Evolutionary conservation across 1,140 invertebrate genomes (phyloP).

Genomic region (Camponotus pennsylvanicus): DNA sequence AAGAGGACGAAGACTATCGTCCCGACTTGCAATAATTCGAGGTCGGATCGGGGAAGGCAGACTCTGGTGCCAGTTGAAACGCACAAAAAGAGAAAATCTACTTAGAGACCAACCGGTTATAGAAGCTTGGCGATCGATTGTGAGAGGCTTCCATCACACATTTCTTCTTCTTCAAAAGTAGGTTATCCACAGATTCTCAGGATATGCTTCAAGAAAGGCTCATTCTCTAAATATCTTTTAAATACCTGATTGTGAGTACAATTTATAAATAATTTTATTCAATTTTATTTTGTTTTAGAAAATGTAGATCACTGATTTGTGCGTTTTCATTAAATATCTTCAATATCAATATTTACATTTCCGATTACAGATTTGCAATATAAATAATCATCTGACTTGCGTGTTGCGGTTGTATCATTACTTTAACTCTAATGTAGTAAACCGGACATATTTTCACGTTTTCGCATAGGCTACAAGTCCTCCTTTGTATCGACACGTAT

Average conservation of each 20-base stretch:
- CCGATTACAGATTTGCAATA: neutral
- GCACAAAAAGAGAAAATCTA: conserved; percentile 65
- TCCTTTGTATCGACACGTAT: conserved; percentile 33
- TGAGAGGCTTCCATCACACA: conserved; percentile 41
- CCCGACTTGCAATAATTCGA: conserved; percentile 1
- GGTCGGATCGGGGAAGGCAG: conserved; percentile 27
- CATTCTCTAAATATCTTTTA: neutral
- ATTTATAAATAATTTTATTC: neutral
- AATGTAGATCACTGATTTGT: neutral
- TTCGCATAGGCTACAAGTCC: neutral
- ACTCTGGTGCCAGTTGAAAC: conserved; percentile 62
- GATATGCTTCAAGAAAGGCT: neutral
- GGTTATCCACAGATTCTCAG: conserved; percentile 41
- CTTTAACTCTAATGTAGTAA: neutral
- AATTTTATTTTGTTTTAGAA: neutral
- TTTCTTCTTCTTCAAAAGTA: conserved; percentile 48
- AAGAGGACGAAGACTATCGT: conserved; percentile 19
- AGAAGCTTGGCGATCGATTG: conserved; percentile 26
- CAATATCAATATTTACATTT: neutral
- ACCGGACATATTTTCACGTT: neutral
- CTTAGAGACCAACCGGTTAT: conserved; percentile 39
- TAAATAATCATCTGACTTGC: neutral
- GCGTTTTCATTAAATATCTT: neutral
- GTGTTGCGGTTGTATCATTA: neutral
- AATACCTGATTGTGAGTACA: neutral